Evolutionary conservation across 1,140 invertebrate species (phyloP).

Genomic region (Phymorhynchus buccinoides): DNA sequence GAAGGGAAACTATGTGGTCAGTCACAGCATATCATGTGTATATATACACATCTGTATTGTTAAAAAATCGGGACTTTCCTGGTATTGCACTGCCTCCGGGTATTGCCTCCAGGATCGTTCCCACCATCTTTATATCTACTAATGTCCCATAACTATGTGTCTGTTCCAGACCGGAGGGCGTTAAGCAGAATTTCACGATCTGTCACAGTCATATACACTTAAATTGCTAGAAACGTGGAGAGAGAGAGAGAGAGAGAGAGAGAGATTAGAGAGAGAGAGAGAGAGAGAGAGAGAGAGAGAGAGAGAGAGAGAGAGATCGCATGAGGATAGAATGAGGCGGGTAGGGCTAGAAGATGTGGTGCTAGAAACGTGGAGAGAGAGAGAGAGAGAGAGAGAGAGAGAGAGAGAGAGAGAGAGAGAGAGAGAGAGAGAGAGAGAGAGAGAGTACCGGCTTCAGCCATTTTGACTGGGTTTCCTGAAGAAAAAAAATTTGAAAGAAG

Average conservation of each 20-base stretch:
- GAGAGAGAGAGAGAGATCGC: neutral
- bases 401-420: neutral
- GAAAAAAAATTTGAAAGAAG: too few species aligned
- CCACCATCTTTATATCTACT: too few species aligned
- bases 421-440: conserved; percentile 3
- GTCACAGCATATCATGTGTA: too few species aligned
- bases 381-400: neutral
- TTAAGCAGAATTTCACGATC: too few species aligned
- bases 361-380: neutral
- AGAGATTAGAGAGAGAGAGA: neutral
- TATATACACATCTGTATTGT: too few species aligned
- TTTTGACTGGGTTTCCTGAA: too few species aligned
- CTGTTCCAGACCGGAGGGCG: too few species aligned
- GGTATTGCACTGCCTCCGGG: too few species aligned
- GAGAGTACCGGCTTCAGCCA: neutral
- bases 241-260: conserved; percentile 8
- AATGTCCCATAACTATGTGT: too few species aligned
- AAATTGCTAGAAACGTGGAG: neutral
- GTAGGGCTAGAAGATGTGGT: neutral
- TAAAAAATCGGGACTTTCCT: too few species aligned
- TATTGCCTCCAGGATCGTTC: too few species aligned
- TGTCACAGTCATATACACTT: neutral
- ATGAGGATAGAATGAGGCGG: neutral
- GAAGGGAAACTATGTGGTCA: too few species aligned
- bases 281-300: neutral